Conservation (phyloP, 2,113 vertebrate species). For the Dendrocopos noguchii region DNA sequence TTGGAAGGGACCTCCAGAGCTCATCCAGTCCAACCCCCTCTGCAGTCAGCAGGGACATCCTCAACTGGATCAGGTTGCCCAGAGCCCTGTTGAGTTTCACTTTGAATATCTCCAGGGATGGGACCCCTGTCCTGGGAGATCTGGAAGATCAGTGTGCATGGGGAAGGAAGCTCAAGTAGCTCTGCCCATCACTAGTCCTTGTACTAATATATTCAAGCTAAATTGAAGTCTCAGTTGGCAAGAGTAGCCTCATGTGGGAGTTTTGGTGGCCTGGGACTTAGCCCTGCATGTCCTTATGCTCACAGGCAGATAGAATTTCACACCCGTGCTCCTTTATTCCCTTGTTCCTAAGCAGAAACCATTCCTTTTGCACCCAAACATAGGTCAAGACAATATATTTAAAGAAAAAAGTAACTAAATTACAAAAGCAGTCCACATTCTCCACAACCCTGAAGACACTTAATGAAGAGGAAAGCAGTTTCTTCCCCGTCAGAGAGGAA, state of each 20-base stretch:
- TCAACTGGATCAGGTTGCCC: too few species aligned
- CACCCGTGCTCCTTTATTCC: background rate
- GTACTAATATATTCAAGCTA: background rate
- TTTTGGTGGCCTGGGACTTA: background rate
- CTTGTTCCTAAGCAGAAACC: background rate
- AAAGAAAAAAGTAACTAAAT: background rate
- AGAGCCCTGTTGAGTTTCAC: too few species aligned
- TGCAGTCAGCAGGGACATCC: too few species aligned
- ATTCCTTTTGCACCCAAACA: background rate
- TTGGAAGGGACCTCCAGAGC: too few species aligned
- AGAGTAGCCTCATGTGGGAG: background rate
- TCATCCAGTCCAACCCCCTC: too few species aligned
- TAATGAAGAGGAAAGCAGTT: background rate
- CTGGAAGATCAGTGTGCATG: rapidly evolving
- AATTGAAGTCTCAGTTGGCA: background rate
- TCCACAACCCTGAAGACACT: background rate
- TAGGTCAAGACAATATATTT: rapidly evolving
- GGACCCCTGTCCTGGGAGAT: too few species aligned
- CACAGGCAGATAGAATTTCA: background rate
- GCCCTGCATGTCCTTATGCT: rapidly evolving
- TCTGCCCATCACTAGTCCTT: background rate
- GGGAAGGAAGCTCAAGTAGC: background rate
- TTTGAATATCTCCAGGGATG: too few species aligned
- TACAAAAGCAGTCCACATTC: background rate
- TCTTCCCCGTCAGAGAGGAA: background rate